phyloP scores from a whole-genome alignment of 2,113 vertebrate species.

The Actinemys pallida region DNA sequence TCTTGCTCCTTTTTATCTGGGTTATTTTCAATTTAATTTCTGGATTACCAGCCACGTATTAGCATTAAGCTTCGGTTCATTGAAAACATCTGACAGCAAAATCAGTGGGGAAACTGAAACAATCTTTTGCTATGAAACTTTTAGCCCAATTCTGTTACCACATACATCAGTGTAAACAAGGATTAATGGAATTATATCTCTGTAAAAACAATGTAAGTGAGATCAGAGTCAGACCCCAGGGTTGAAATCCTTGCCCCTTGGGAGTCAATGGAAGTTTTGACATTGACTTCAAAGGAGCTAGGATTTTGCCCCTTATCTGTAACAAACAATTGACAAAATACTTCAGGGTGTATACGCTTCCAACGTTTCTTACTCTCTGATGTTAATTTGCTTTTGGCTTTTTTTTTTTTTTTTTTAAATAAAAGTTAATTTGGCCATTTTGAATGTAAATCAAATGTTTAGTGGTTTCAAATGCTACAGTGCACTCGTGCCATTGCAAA shows the following conservation, averaged over 20 bases:
- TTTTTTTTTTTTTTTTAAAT: neutral
- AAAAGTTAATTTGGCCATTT: neutral
- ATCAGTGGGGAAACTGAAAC: neutral
- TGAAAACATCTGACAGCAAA: neutral
- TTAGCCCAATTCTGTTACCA: neutral
- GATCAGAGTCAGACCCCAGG: neutral
- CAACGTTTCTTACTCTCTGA: neutral
- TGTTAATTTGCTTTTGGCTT: neutral
- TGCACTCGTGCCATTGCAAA: neutral
- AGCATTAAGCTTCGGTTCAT: neutral
- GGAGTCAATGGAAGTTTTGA: neutral
- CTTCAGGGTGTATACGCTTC: neutral
- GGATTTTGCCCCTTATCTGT: neutral
- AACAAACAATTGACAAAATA: neutral
- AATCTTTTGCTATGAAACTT: neutral
- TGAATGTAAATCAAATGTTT: neutral
- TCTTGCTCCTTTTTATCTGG: neutral
- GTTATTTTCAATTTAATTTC: neutral
- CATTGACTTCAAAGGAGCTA: neutral
- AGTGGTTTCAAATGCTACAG: neutral
- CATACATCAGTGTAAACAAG: neutral
- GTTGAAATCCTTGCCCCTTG: neutral
- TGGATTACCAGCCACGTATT: accelerated
- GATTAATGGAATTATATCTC: neutral
- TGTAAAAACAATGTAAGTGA: neutral